Evolutionary conservation across 2,888 invertebrate species (phyloP).

Genomic region (Aleiodes leptofemur): DNA sequence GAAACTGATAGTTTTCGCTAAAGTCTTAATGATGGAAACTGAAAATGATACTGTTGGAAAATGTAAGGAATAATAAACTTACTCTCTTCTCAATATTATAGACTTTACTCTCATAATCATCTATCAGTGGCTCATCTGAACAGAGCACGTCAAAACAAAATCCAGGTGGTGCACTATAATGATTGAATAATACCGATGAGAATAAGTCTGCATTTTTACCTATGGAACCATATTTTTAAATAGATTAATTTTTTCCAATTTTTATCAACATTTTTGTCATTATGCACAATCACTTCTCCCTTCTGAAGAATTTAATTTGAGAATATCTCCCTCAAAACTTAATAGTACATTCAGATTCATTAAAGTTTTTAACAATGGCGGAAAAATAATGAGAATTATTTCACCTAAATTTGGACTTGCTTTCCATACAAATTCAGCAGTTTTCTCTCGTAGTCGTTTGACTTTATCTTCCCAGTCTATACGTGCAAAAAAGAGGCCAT

Average conservation of each 20-base stretch:
- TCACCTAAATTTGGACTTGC: constrained; percentile 83
- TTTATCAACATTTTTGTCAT: neutral
- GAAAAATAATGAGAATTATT: no score
- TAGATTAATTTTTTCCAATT: neutral
- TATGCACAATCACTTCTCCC: constrained; percentile 88
- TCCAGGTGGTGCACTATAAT: constrained; percentile 90
- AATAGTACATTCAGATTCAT: no score
- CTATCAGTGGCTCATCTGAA: constrained; percentile 89
- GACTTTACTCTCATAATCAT: constrained; percentile 86
- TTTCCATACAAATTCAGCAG: constrained; percentile 91
- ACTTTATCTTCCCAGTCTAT: constrained; percentile 91
- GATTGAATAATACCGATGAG: constrained; percentile 88
- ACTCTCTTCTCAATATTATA: constrained; percentile 89
- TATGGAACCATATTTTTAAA: constrained; percentile 60
- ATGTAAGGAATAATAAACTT: constrained; percentile 59
- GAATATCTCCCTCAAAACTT: no score
- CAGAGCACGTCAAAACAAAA: constrained; percentile 96
- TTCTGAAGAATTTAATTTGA: no score
- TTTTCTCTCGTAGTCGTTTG: constrained; percentile 78
- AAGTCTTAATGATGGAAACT: no score
- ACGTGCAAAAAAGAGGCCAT: constrained; percentile 90
- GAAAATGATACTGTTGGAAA: neutral
- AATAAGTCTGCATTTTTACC: constrained; percentile 84
- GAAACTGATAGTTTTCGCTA: no score
- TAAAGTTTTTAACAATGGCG: no score